These are phyloP conservation scores for Chionomys nivalis DNA, from an alignment of 2,113 vertebrate species.

Conservation along the genomic window DNA sequence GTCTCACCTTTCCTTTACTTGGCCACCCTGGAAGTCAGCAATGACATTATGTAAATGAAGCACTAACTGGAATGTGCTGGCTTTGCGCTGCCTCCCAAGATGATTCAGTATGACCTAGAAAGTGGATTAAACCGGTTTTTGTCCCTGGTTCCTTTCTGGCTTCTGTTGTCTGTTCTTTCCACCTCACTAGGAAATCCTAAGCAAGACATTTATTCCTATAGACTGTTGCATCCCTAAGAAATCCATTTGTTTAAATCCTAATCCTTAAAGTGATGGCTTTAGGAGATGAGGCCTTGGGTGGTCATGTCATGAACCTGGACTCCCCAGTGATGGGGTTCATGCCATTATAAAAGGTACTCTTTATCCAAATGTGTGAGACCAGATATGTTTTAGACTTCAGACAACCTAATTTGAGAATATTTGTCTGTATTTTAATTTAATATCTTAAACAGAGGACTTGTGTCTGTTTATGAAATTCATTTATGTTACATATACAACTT, in stretches of 20 bases:
- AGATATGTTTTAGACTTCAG: neutral
- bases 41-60: neutral
- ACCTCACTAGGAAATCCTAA: neutral
- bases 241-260: neutral
- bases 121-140: neutral
- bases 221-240: neutral
- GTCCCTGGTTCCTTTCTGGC: neutral
- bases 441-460: neutral
- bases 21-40: neutral
- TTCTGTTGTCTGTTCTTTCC: neutral
- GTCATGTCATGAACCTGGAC: neutral
- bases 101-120: conserved; percentile 1
- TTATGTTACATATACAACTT: neutral
- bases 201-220: neutral
- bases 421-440: neutral
- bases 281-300: neutral
- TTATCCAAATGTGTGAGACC: neutral
- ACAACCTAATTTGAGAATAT: neutral
- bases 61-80: neutral
- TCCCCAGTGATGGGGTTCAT: neutral
- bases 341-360: neutral
- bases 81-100: neutral
- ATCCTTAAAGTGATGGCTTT: neutral
- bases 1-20: neutral
- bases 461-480: neutral